Evolutionary conservation across 2,113 vertebrate species (phyloP).

Genomic region (Tragelaphus buxtoni): DNA sequence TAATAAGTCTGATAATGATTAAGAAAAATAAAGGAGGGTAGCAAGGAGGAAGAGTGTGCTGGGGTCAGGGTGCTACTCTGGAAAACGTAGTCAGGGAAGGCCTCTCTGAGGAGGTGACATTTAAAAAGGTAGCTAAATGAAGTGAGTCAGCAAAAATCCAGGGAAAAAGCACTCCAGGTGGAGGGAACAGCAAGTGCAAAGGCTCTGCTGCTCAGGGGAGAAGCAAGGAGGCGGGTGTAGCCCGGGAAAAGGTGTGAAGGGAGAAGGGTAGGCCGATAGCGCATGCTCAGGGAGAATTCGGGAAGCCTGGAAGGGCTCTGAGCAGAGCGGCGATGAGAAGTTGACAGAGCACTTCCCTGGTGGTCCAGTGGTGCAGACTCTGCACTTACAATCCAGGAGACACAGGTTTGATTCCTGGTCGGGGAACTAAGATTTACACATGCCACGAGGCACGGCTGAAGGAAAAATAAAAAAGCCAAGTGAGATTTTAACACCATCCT

Average conservation of each 20-base stretch:
- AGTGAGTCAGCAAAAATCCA: not conserved
- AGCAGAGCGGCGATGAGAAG: fast-evolving
- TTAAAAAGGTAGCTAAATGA: not conserved
- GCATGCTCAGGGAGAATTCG: not conserved
- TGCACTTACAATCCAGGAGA: not conserved
- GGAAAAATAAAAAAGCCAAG: not conserved
- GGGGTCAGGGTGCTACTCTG: not conserved
- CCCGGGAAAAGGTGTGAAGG: not conserved
- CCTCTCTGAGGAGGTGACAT: not conserved
- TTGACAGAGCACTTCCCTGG: not conserved
- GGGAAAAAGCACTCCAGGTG: not conserved
- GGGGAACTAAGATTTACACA: not conserved
- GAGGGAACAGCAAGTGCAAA: not conserved
- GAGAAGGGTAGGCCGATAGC: fast-evolving
- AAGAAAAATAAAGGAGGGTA: not conserved
- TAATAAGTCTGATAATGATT: not conserved
- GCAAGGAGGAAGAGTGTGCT: not conserved
- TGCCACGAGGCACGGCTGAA: not conserved
- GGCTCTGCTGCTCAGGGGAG: not conserved
- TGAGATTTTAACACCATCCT: too few species aligned
- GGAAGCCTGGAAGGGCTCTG: not conserved
- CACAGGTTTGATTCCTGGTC: not conserved
- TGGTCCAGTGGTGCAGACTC: not conserved
- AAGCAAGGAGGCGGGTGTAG: not conserved
- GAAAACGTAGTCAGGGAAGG: not conserved